Evolutionary conservation across 1,140 invertebrate species (phyloP).

Genomic region (Sycophaga agraensis): DNA sequence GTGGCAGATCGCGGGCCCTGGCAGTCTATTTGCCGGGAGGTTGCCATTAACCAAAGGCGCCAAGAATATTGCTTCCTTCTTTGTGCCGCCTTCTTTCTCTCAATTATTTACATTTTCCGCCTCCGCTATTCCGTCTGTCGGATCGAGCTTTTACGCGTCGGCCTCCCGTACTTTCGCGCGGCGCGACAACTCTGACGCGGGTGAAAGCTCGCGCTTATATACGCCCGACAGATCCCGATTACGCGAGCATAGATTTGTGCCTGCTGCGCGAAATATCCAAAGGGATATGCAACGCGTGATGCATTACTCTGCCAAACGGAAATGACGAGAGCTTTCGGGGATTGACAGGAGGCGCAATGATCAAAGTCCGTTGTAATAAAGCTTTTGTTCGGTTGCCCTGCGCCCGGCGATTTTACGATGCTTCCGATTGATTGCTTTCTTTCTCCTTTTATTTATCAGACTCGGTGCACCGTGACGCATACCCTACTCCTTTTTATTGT

Average conservation of each 20-base stretch:
- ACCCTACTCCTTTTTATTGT: too few relatives aligned
- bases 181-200: too few relatives aligned
- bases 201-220: background rate
- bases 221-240: constrained; percentile 6
- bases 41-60: too few relatives aligned
- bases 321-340: constrained; percentile 25
- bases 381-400: background rate
- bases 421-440: constrained; percentile 6
- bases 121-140: background rate
- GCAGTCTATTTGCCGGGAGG: too few relatives aligned
- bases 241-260: constrained; percentile 9
- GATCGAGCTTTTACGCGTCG: background rate
- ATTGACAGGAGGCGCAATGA: constrained; percentile 7
- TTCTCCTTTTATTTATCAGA: too few relatives aligned
- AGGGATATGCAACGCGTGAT: constrained; percentile 9
- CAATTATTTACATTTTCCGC: background rate
- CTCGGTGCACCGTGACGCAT: too few relatives aligned
- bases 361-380: constrained; percentile 24
- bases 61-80: constrained; percentile 3
- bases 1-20: too few relatives aligned
- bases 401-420: background rate
- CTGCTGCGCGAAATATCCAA: too few relatives aligned
- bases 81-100: constrained; percentile 13
- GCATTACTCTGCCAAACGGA: constrained; percentile 25
- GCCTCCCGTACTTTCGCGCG: background rate